phyloP scores from a whole-genome alignment of 2,888 invertebrate genomes.

The Hirudinaria manillensis region DNA sequence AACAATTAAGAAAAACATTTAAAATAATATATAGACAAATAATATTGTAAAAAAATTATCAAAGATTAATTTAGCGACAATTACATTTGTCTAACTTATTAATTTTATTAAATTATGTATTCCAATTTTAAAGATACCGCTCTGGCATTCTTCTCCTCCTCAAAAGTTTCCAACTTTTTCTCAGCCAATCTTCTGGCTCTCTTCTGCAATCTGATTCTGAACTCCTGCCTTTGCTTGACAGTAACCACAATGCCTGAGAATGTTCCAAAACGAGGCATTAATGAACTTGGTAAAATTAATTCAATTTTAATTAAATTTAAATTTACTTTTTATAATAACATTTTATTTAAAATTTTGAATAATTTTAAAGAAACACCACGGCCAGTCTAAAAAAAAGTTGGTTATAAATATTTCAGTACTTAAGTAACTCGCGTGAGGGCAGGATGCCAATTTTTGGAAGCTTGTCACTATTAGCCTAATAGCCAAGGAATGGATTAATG shows the following conservation, averaged over 20 bases:
- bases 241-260: conserved; percentile 38
- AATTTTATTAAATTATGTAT: no score
- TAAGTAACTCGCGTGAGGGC: no score
- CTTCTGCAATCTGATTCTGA: conserved; percentile 39
- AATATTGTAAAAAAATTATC: background rate
- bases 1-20: background rate
- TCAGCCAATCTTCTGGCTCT: conserved; percentile 37
- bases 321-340: no score
- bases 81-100: background rate
- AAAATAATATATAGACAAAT: background rate
- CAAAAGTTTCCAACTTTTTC: conserved; percentile 35
- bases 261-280: background rate
- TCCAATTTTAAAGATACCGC: conserved; percentile 23
- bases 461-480: no score
- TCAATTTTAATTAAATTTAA: no score
- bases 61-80: background rate
- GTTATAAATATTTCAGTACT: no score
- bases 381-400: no score
- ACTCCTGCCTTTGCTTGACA: conserved; percentile 39
- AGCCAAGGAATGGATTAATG: no score
- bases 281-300: background rate
- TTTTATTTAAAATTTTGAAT: no score
- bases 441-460: background rate
- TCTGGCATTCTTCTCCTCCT: conserved; percentile 35
- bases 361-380: no score